Evolutionary conservation across 2,797 vertebrate genomes (phyloP).

Genomic region (Cyclopterus lumpus): DNA sequence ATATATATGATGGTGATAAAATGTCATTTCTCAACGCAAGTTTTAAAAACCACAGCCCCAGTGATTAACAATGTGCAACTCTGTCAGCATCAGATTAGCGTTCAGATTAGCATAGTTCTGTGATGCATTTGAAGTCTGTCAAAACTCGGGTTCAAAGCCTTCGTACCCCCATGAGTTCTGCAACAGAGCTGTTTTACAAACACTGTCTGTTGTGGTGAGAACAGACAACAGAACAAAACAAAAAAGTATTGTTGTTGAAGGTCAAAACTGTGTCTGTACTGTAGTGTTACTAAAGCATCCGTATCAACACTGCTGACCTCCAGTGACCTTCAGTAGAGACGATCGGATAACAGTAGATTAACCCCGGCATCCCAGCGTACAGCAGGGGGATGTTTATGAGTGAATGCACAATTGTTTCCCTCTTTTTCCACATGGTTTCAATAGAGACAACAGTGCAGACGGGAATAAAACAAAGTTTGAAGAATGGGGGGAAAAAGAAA

Average conservation of each 20-base stretch:
- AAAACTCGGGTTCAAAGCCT: background rate
- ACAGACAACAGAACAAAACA: constrained; percentile 20
- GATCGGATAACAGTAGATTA: constrained; percentile 10
- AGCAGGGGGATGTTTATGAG: constrained; percentile 20
- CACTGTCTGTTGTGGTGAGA: constrained; percentile 21
- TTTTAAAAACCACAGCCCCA: background rate
- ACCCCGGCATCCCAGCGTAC: background rate
- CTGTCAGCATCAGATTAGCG: background rate
- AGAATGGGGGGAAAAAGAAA: constrained; percentile 1
- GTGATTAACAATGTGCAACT: background rate
- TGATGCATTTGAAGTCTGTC: constrained; percentile 1
- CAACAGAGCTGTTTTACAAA: constrained; percentile 21
- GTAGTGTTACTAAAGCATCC: background rate
- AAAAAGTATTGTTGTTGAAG: background rate
- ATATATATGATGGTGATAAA: background rate
- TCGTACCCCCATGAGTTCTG: background rate
- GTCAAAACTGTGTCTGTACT: background rate
- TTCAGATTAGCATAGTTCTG: constrained; percentile 7
- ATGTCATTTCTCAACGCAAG: background rate
- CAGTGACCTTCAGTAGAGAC: background rate
- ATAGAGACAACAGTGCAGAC: constrained; percentile 40
- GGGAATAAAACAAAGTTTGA: constrained; percentile 11
- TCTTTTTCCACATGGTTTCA: constrained; percentile 40
- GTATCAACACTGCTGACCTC: background rate
- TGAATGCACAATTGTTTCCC: constrained; percentile 21